Evolutionary conservation across 53 echinoderm and acorn worm genomes (phyloP), one percentile per base, ranked within the genome.

Genomic region (Astropecten irregularis): DNA sequence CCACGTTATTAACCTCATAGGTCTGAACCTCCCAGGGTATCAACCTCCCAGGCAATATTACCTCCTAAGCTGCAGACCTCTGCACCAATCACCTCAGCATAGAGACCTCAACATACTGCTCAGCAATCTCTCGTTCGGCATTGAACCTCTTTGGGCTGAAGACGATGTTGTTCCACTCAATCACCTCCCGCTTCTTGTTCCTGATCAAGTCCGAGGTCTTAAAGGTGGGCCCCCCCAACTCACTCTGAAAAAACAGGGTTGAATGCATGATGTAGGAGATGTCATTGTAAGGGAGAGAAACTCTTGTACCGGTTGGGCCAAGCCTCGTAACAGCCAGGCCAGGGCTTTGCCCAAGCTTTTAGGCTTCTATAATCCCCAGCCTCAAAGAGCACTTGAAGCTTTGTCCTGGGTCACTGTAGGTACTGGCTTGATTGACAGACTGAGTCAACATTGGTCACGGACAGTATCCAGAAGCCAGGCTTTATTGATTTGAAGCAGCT

Each of bases 81-180:
- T n/a, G n/a, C 18, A 52, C 23, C 8, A 15, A 74, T 74, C 74
- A 85, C 53, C 67, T 77, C 29, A 87, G 35, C 21, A 88, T 89
- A 22, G 93, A 89, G 9, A 96, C 66, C 57, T 96, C 91, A 11
- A 65, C 82, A 61, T 84, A 91, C 37, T 74, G 71, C 5, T 82
- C 76, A 0, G 89, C 93, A 27, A 86, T 69, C 31, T 96, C 93
- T 20, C 79, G 68, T 49, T 96, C 96, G 1, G 91, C 89, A 27
- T 82, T 93, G 71, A 93, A 93, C 9, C 83, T 82, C 5, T 33
- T 83, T 44, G 83, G 66, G 27, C 91, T 79, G 63, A 89, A 96
- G 59, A 89, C 83, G 21, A 93, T 91, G 48, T 96, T 96, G 29
- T 91, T 93, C 96, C 96, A 96, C 40, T 88, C 91, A 0, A 91